Evolutionary conservation across 2,888 invertebrate species (phyloP).

Genomic region (Anorthoa munda): DNA sequence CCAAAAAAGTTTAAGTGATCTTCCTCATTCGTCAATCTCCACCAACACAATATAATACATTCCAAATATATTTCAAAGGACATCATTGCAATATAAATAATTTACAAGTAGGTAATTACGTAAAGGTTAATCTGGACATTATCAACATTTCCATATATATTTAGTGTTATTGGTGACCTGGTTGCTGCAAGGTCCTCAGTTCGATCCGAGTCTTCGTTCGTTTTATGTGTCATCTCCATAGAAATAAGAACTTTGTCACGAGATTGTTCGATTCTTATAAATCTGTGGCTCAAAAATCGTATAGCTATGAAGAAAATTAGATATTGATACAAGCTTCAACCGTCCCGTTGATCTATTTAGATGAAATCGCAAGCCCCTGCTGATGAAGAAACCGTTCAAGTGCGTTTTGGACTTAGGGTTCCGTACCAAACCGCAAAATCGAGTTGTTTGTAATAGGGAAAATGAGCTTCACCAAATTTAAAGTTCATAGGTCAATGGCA

Average conservation of each 20-base stretch:
- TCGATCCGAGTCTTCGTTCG: slow-evolving; percentile 3
- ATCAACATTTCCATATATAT: slow-evolving; percentile 45
- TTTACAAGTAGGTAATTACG: slow-evolving; percentile 25
- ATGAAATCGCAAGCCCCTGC: too few relatives aligned
- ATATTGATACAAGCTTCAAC: too few relatives aligned
- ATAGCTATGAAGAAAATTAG: too few relatives aligned
- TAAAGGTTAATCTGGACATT: slow-evolving; percentile 47
- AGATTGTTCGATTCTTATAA: too few relatives aligned
- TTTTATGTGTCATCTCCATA: slow-evolving; percentile 27
- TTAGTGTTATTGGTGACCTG: slow-evolving; percentile 52
- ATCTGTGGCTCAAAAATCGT: too few relatives aligned
- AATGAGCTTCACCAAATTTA: too few relatives aligned
- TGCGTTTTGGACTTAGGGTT: too few relatives aligned
- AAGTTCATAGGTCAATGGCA: too few relatives aligned
- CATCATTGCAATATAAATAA: slow-evolving; percentile 38
- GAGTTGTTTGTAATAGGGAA: too few relatives aligned
- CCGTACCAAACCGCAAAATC: too few relatives aligned
- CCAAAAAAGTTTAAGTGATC: slow-evolving; percentile 5
- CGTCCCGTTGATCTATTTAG: too few relatives aligned
- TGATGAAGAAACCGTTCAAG: too few relatives aligned
- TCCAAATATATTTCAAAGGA: slow-evolving; percentile 37
- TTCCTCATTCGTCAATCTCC: slow-evolving; percentile 19
- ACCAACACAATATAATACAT: slow-evolving; percentile 29
- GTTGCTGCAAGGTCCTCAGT: slow-evolving; percentile 41
- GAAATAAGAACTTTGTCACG: neutral